Conservation (phyloP, 2,888 invertebrate species). For the Rotaria macrura region DNA sequence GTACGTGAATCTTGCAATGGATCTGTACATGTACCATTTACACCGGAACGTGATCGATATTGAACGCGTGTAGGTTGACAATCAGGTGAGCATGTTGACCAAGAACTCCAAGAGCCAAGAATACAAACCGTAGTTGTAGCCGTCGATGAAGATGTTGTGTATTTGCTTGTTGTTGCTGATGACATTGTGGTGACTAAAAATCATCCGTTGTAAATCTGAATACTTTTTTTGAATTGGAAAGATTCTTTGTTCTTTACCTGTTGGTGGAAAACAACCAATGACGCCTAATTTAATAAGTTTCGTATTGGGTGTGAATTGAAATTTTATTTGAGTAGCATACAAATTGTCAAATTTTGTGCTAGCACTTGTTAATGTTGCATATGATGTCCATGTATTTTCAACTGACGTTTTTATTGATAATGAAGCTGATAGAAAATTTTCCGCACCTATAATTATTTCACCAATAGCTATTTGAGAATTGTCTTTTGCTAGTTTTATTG, state of each 20-base stretch:
- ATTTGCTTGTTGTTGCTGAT: neutral
- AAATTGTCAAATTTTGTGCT: neutral
- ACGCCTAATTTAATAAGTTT: neutral
- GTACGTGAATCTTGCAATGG: neutral
- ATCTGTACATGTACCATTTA: neutral
- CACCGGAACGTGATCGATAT: neutral
- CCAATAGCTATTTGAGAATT: neutral
- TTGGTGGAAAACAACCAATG: neutral
- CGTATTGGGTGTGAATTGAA: neutral
- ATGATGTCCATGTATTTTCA: neutral
- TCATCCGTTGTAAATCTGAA: neutral
- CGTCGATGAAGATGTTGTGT: neutral
- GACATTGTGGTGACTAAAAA: neutral
- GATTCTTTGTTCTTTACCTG: neutral
- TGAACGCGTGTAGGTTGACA: neutral
- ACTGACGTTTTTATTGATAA: neutral
- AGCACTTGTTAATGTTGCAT: neutral
- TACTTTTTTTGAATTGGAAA: neutral
- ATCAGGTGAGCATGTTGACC: slow-evolving; percentile 9
- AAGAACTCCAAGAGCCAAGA: neutral
- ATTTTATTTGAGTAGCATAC: neutral
- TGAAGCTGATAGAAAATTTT: neutral
- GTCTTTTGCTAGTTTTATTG: neutral
- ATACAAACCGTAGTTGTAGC: neutral
- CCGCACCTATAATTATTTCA: neutral